Conservation (phyloP, 2,797 vertebrate species). For the Pseudocheirus occidentalis region DNA sequence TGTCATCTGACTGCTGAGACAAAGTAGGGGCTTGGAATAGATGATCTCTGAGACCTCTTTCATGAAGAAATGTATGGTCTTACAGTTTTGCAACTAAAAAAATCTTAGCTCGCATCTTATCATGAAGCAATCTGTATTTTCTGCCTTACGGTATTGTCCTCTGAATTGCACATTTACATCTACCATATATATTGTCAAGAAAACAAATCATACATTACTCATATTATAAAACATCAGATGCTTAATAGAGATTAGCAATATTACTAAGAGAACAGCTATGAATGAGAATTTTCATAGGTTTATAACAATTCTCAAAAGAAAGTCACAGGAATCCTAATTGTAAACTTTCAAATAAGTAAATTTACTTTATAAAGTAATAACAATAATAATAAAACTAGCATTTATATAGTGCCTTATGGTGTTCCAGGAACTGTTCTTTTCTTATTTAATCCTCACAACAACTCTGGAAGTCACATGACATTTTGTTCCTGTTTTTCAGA, state of each 20-base stretch:
- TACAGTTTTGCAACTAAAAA: not conserved
- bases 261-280: conserved; percentile 1
- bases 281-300: not conserved
- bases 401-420: not conserved
- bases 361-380: not conserved
- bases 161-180: not conserved
- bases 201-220: conserved; percentile 18
- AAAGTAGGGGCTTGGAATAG: not conserved
- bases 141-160: not conserved
- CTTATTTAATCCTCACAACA: not conserved
- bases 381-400: not conserved
- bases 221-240: conserved; percentile 11
- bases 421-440: not conserved
- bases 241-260: conserved; percentile 26
- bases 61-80: not conserved
- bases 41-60: not conserved
- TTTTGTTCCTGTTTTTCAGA: not conserved
- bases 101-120: not conserved
- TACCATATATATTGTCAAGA: not conserved
- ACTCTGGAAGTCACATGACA: not conserved
- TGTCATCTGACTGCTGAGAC: not conserved
- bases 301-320: conserved; percentile 13
- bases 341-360: not conserved
- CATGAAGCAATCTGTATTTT: not conserved
- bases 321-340: not conserved